phyloP scores from a whole-genome alignment of 1,140 invertebrate species.

The Hylaeus volcanicus region DNA sequence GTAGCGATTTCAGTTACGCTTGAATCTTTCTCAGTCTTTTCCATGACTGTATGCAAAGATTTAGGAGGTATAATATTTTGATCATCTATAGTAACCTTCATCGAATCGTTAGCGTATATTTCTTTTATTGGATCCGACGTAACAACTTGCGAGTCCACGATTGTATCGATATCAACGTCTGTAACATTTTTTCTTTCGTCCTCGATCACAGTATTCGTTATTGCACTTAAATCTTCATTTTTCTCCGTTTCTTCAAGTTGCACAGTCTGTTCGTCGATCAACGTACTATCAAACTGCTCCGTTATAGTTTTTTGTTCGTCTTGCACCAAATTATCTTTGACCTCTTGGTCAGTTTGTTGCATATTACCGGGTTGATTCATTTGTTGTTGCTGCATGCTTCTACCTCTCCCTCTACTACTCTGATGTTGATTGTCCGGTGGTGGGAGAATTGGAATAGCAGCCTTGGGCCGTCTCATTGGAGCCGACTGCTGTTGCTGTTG shows the following conservation, averaged over 20 bases:
- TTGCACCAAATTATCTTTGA: constrained; percentile 31
- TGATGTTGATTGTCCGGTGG: constrained; percentile 80
- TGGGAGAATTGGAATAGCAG: constrained; percentile 83
- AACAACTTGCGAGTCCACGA: constrained; percentile 1
- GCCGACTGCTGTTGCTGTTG: constrained; percentile 75
- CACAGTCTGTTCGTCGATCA: constrained; percentile 29
- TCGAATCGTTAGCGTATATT: constrained; percentile 34
- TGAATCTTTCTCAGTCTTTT: constrained; percentile 58
- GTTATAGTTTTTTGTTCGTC: constrained; percentile 50
- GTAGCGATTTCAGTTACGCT: constrained; percentile 56
- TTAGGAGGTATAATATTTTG: constrained; percentile 32
- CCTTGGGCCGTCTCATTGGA: constrained; percentile 81
- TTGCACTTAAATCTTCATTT: constrained; percentile 22
- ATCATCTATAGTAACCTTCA: constrained; percentile 46
- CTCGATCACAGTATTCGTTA: constrained; percentile 23
- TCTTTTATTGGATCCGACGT: constrained; percentile 28
- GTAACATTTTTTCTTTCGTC: constrained; percentile 13
- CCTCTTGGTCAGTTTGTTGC: constrained; percentile 47
- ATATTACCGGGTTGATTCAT: constrained; percentile 38
- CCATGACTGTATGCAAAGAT: constrained; percentile 45
- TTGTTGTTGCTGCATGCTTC: constrained; percentile 58
- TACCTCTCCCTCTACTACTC: constrained; percentile 63
- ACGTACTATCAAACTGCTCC: constrained; percentile 55
- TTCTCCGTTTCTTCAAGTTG: constrained; percentile 19
- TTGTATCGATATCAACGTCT: constrained; percentile 1